A percentile compares a stretch with the other conserved stretches of the same genome.
Conservation (phyloP, 2,888 invertebrate genomes). For the Macrophya annulata region DNA sequence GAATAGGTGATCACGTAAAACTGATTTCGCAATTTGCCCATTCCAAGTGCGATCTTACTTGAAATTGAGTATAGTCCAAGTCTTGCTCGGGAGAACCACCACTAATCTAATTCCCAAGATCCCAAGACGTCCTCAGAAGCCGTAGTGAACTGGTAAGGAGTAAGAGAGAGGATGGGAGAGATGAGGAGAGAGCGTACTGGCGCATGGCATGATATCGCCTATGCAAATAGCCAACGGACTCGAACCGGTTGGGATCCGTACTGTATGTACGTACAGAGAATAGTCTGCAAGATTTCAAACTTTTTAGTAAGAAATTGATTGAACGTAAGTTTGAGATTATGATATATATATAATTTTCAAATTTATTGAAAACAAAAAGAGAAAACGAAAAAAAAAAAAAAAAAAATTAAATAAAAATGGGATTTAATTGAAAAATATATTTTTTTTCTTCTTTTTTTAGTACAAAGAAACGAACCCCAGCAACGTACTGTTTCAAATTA, state of each 20-base stretch:
- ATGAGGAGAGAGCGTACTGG: constrained; percentile 66
- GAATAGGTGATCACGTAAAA: constrained; percentile 80
- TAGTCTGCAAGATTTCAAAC: not conserved
- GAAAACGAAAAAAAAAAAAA: too few species aligned
- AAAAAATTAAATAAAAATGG: not conserved
- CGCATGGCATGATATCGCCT: constrained; percentile 78
- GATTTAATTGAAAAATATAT: not conserved
- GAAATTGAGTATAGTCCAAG: constrained; percentile 79
- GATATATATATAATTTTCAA: not conserved
- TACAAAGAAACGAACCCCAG: not conserved
- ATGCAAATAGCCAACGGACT: constrained; percentile 79
- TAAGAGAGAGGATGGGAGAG: constrained; percentile 58
- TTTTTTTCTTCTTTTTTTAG: not conserved
- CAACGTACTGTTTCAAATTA: constrained; percentile 6
- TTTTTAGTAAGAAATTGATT: constrained; percentile 27
- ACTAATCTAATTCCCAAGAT: constrained; percentile 79
- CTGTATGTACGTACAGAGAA: constrained; percentile 28
- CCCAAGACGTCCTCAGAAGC: constrained; percentile 71
- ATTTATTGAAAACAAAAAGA: not conserved
- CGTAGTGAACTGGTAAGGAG: constrained; percentile 54
- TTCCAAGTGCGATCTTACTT: constrained; percentile 77
- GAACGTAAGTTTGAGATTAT: not conserved
- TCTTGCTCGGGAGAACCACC: constrained; percentile 78
- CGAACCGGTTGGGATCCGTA: constrained; percentile 73
- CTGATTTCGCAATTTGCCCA: constrained; percentile 79